Evolutionary conservation across 2,888 invertebrate genomes (phyloP), one percentile per base, ranked within the genome.

Genomic region (Acrocyrtus sp.): DNA sequence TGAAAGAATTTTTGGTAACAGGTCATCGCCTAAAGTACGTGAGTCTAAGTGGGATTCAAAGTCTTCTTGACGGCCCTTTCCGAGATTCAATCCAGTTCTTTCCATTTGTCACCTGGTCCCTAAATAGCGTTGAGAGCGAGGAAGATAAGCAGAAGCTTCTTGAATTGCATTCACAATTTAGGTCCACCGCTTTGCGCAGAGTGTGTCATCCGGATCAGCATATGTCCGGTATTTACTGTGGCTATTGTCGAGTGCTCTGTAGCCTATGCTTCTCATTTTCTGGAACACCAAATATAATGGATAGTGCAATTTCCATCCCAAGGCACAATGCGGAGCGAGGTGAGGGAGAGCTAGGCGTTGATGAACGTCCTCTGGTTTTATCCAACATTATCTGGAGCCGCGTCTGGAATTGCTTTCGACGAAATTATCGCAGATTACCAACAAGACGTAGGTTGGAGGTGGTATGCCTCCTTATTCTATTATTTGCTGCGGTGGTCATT

Each of bases 11-110:
- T 56, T 12, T 29, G 6, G 17, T 17, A 17, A 27, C 27, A 53
- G 53, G 6, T 12, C 27, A 17, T 8, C 12, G 15, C 53, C 53
- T 6, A 12, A 53, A n/a, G 19, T 1, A 62, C 51, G 10, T 62
- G 19, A 62, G 51, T 1, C 15, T 3, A 1, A 17, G 12, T 1
- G 62, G 62, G 8, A 53, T 62, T 41, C 26, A 17, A 15, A 17
- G 43, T 0, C 19, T 62, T 17, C 43, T 53, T 10, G 26, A 41
- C 10, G 62, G 62, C 19, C 43, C 24, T 1, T 62, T 62, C 24
- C 26, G 26, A 10, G 53, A 53, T 10, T 43, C 53, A 10, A 51
- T 62, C 3, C 43, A 53, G 21, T 41, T 43, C 15, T 62, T 62
- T n/a, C 62, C 62, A 4, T 62, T 62, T 19, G 0, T 10, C 1